Evolutionary conservation across 1,140 invertebrate species (phyloP), one percentile per base, ranked within the genome.

Genomic region (Trachymyrmex cornetzi): DNA sequence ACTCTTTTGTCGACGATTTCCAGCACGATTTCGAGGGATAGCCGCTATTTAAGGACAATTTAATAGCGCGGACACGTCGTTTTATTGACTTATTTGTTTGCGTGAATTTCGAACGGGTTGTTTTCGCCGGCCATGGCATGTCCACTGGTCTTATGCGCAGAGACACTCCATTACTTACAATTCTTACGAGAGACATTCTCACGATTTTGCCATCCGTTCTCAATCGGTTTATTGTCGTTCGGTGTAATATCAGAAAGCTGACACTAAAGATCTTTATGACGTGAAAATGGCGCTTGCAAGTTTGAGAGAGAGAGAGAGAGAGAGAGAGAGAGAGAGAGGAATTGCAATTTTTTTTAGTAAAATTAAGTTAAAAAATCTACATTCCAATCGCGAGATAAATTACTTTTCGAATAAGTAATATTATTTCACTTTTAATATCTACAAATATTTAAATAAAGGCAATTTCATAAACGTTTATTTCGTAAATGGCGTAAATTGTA

Each of bases 71-170:
- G 86, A 88, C 85, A 89, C 85, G 87, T 67, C 90, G 86, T 92
- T 93, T 93, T 92, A 93, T 93, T 92, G 91, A 91, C 92, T 94
- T 94, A 94, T 93, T 93, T 94, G 93, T 93, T 94, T 93, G 90
- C 89, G 87, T 81, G 77, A 86, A 77, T 86, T 88, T 85, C 87
- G 85, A 93, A 92, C 88, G 90, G 88, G 86, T 94, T 94, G 93
- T 94, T 94, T 94, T 92, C 93, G 93, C 75, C 77, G 80, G 44
- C 57, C 74, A 77, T 3, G 11, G 71, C 27, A 48, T 30, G 57
- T 66, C 57, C 80, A 61, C 27, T 44, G 79, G 85, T 90, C 84
- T 55, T n/a, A 71, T 50, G 66, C 57, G 63, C 53, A 30, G 50
- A 72, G 57, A 24, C 77, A 67, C 79, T 59, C 80, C 87, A 88